These are phyloP conservation scores for Nycteola revayana DNA, from an alignment of 2,888 invertebrate species.

Conservation along the genomic window DNA sequence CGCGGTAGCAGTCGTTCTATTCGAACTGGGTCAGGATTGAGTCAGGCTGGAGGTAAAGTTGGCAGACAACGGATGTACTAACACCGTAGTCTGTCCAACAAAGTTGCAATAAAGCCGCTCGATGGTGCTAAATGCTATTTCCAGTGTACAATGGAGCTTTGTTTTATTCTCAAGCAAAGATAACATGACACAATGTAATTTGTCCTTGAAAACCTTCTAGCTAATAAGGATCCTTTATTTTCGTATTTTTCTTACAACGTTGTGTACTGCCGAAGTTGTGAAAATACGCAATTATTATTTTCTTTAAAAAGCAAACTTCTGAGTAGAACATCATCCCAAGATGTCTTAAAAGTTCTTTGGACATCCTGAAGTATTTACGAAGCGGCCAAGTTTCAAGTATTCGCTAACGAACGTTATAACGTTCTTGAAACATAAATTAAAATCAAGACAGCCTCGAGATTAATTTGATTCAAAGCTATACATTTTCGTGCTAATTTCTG, in stretches of 20 bases:
- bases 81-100: conserved; percentile 32
- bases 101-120: conserved; percentile 38
- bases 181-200: too few species aligned
- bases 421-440: conserved; percentile 23
- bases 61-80: conserved; percentile 36
- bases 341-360: too few species aligned
- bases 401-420: conserved; percentile 14
- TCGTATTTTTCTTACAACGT: too few species aligned
- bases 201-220: too few species aligned
- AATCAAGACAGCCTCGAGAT: conserved; percentile 27
- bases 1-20: conserved; percentile 6
- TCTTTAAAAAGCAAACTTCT: not conserved
- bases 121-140: conserved; percentile 32
- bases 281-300: not conserved
- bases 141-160: too few species aligned
- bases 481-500: conserved; percentile 36
- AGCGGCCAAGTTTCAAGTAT: conserved; percentile 18
- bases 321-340: not conserved
- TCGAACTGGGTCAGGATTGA: conserved; percentile 38
- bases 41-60: conserved; percentile 36
- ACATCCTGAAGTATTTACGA: not conserved
- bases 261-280: not conserved
- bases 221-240: too few species aligned
- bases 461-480: conserved; percentile 36
- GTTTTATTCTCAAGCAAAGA: too few species aligned